These are phyloP conservation scores for Actenoides lindsayi DNA, from an alignment of 2,113 vertebrate genomes.

Conservation along the genomic window DNA sequence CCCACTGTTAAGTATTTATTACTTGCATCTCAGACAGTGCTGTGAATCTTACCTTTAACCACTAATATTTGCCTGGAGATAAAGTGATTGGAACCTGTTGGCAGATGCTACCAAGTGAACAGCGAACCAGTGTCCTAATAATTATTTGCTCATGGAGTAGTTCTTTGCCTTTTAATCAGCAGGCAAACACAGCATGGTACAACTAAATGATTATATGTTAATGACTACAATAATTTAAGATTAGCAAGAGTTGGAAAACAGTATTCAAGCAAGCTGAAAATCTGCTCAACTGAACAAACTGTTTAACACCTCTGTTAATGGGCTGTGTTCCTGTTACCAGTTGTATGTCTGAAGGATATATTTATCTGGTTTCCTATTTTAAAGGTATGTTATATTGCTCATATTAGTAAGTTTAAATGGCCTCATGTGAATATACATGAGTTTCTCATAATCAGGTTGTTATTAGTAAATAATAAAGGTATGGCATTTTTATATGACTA, in stretches of 20 bases:
- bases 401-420: not conserved
- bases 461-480: constrained; percentile 6
- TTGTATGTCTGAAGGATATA: not conserved
- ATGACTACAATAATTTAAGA: not conserved
- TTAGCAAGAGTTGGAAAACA: not conserved
- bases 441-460: not conserved
- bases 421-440: not conserved
- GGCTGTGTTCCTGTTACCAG: not conserved
- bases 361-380: constrained; percentile 30
- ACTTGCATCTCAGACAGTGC: not conserved
- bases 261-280: not conserved
- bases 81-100: not conserved
- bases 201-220: constrained; percentile 22
- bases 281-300: not conserved
- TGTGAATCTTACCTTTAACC: constrained; percentile 4
- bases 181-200: not conserved
- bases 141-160: not conserved
- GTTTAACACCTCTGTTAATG: not conserved
- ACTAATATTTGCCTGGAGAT: constrained; percentile 3
- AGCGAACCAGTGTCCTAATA: not conserved
- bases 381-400: not conserved
- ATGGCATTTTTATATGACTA: not conserved
- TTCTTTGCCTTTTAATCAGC: not conserved
- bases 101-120: not conserved
- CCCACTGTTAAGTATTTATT: constrained; percentile 13